These are phyloP conservation scores for Myanophis thanlyinensis DNA, from an alignment of 2,113 vertebrate genomes.

Conservation along the genomic window DNA sequence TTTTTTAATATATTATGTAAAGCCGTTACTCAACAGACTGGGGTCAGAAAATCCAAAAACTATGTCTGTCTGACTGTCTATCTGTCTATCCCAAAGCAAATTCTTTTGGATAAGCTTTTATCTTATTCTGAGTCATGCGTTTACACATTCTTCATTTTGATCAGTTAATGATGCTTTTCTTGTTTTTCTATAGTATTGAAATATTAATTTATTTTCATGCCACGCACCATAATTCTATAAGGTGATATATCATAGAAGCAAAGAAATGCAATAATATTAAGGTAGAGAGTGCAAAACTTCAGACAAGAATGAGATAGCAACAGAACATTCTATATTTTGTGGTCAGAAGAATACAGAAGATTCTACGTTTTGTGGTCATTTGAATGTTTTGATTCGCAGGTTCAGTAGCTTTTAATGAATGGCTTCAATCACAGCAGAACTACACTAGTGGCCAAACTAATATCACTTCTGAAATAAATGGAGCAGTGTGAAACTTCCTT, in stretches of 20 bases:
- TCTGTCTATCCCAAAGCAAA: not conserved
- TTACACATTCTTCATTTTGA: constrained; percentile 5
- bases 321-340: not conserved
- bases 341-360: not conserved
- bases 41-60: not conserved
- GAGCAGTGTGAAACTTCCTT: not conserved
- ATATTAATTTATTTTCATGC: not conserved
- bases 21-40: not conserved
- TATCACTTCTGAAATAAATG: not conserved
- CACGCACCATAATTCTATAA: not conserved
- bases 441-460: not conserved
- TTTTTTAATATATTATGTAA: not conserved
- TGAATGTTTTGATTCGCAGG: not conserved
- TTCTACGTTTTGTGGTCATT: not conserved
- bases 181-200: not conserved
- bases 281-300: not conserved
- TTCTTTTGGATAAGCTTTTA: constrained; percentile 26
- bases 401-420: not conserved
- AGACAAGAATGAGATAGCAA: not conserved
- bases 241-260: not conserved
- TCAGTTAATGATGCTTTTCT: not conserved
- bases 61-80: not conserved
- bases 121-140: constrained; percentile 41
- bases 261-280: not conserved
- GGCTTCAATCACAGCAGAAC: not conserved